Evolutionary conservation across 2,888 invertebrate genomes (phyloP).

Genomic region (Dione juno): DNA sequence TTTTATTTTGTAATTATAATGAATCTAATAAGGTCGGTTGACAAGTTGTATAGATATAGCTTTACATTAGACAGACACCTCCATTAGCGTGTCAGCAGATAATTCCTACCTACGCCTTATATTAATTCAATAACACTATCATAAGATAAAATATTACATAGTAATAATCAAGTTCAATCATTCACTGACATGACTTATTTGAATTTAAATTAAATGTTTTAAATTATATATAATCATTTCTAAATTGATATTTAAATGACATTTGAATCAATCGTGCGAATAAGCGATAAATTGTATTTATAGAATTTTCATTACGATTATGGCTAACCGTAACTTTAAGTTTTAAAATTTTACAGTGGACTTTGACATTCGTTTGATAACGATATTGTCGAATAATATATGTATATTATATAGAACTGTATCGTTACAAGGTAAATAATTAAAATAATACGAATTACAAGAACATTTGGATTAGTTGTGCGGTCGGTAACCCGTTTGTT

Average conservation of each 20-base stretch:
- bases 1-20: not conserved
- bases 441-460: not conserved
- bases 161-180: constrained; percentile 31
- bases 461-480: constrained; percentile 28
- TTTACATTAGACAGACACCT: constrained; percentile 20
- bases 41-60: constrained; percentile 20
- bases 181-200: constrained; percentile 14
- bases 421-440: not conserved
- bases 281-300: not conserved
- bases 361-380: too few species aligned
- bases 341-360: too few species aligned
- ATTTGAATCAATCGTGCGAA: not conserved
- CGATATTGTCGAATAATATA: too few species aligned
- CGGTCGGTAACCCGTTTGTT: constrained; percentile 38
- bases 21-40: constrained; percentile 1
- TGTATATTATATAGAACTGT: too few species aligned
- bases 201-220: constrained; percentile 6
- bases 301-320: not conserved
- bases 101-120: constrained; percentile 34
- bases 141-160: constrained; percentile 30
- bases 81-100: constrained; percentile 35
- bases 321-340: too few species aligned
- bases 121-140: constrained; percentile 37
- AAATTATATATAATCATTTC: constrained; percentile 9
- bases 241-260: constrained; percentile 14